Evolutionary conservation across 2,113 vertebrate genomes (phyloP), one percentile per base, ranked within the genome.

Genomic region (Strigops habroptila): DNA sequence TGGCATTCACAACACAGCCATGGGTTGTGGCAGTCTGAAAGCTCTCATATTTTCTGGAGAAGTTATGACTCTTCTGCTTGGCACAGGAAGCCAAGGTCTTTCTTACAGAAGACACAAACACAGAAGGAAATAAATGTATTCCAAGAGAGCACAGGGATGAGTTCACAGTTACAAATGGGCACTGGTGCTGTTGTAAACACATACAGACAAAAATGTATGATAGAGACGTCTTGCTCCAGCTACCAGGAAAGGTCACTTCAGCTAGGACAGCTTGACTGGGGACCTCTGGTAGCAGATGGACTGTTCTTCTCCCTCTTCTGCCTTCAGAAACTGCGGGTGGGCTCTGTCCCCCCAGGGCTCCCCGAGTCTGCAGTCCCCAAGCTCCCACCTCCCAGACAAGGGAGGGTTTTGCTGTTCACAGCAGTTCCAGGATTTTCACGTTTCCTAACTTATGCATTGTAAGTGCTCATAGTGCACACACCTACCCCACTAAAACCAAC

Each of bases 81-180:
- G 69, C 82, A 73, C 52, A 39, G 13, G 28, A 52, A 90, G 85
- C 63, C 70, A 91, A 80, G 79, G 67, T 74, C 85, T 85, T 92
- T 69, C 88, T 92, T 83, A 82, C 13, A 86, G 41, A 67, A 95
- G 78, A 57, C 21, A 62, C 5, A 2, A 78, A 53, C 52, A 82
- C 35, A 69, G 63, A 91, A 93, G 63, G 76, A 91, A 94, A 90
- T 27, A 80, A 81, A 93, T 37, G 65, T 81, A 77, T 81, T 93
- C 67, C 82, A 88, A 82, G 88, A 90, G 90, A 92, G 82, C 79
- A 74, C 22, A 57, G 64, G 27, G n/a, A 49, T 67, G 71, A 88
- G 79, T 37, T 93, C 79, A 91, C 81, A 65, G 64, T 68, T 77
- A 59, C 41, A 81, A 52, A 67, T 22, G 37, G 49, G 86, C 93